Evolutionary conservation across 2,113 vertebrate species (phyloP).

Genomic region (Lophotis ruficrista): DNA sequence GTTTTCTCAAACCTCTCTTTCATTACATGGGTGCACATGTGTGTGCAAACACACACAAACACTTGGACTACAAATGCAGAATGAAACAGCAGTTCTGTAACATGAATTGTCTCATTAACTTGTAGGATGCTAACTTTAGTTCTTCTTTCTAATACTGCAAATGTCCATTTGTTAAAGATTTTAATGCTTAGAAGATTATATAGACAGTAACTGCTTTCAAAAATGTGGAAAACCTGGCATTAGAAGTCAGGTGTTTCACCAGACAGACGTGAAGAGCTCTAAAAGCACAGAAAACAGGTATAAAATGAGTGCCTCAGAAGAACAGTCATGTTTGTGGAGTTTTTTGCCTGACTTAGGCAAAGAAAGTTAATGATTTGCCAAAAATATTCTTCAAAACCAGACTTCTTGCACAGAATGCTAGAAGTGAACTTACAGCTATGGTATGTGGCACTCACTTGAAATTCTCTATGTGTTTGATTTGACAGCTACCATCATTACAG

Average conservation of each 20-base stretch:
- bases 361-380: neutral
- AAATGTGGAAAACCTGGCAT: neutral
- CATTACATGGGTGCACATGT: accelerated
- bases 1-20: neutral
- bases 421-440: neutral
- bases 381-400: neutral
- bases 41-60: neutral
- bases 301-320: neutral
- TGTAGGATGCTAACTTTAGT: neutral
- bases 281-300: neutral
- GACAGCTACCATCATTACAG: neutral
- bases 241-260: neutral
- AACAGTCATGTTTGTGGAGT: neutral
- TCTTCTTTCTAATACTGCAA: neutral
- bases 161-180: neutral
- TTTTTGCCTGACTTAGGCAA: neutral
- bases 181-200: neutral
- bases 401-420: neutral
- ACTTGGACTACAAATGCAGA: neutral
- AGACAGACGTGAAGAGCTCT: neutral
- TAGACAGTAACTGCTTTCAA: neutral
- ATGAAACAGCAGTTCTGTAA: neutral
- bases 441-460: neutral
- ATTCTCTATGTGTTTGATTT: neutral
- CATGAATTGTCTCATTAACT: neutral